phyloP scores from a whole-genome alignment of 2,888 invertebrate genomes.

The Trachelus tabidus region DNA sequence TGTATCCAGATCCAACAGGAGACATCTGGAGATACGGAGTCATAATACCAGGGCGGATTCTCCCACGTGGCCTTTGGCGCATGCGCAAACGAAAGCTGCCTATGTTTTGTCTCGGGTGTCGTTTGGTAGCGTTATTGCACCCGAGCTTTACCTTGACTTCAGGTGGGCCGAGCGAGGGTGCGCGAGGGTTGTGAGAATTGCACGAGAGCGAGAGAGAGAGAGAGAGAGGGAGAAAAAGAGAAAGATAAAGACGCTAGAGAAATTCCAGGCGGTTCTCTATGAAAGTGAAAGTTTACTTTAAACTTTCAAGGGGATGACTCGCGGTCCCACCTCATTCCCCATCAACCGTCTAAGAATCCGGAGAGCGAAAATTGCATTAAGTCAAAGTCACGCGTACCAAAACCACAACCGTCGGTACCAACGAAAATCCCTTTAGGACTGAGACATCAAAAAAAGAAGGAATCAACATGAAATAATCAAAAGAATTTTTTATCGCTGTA shows the following conservation, averaged over 20 bases:
- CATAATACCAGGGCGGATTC: conserved; percentile 42
- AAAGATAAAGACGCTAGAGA: conserved; percentile 9
- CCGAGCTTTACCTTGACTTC: conserved; percentile 57
- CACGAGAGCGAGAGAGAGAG: conserved; percentile 15
- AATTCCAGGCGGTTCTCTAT: not conserved
- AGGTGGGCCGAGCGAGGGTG: conserved; percentile 39
- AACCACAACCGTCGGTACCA: not conserved
- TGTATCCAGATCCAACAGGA: not conserved
- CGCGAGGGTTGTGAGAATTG: not conserved
- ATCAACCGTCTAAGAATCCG: not conserved
- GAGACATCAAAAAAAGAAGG: conserved; percentile 11
- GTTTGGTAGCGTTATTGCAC: conserved; percentile 51
- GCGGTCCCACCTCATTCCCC: not conserved
- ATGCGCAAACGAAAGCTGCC: conserved; percentile 45
- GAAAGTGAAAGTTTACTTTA: conserved; percentile 61
- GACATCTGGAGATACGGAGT: not conserved
- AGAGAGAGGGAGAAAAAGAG: conserved; percentile 2
- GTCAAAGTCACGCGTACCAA: not conserved
- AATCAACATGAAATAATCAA: not conserved
- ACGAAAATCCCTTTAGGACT: not conserved
- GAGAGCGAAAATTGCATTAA: conserved; percentile 31
- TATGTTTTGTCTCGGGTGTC: conserved; percentile 50
- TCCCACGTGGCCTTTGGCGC: conserved; percentile 61
- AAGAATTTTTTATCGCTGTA: not conserved
- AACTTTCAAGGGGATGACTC: conserved; percentile 57